Evolutionary conservation across 2,888 invertebrate genomes (phyloP).

Genomic region (Drosophila conformis): DNA sequence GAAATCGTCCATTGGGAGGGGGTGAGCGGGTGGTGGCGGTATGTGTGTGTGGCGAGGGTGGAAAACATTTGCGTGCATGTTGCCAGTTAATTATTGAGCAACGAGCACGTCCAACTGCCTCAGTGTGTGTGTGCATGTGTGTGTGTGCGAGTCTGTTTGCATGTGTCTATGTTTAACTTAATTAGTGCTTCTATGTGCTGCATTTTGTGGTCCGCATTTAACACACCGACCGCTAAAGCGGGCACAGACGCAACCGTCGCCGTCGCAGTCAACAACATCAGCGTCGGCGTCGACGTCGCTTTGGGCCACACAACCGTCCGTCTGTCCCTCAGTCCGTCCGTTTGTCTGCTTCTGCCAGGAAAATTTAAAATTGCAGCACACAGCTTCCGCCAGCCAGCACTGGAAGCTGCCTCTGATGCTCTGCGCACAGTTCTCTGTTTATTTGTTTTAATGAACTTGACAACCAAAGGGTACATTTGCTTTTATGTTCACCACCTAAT

Average conservation of each 20-base stretch:
- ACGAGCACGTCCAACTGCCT: conserved; percentile 65
- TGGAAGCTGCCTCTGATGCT: conserved; percentile 33
- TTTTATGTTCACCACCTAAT: not conserved
- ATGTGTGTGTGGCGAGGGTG: conserved; percentile 27
- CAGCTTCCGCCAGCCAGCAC: conserved; percentile 43
- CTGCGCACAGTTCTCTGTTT: conserved; percentile 48
- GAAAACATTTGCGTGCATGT: conserved; percentile 67
- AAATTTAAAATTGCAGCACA: conserved; percentile 72
- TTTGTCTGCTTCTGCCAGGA: conserved; percentile 28
- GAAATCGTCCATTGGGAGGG: conserved; percentile 10
- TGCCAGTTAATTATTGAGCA: conserved; percentile 78
- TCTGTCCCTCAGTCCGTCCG: not conserved
- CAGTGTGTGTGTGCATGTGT: conserved; percentile 21
- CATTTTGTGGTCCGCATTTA: conserved; percentile 77
- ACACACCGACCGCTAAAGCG: conserved; percentile 65
- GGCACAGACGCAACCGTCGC: conserved; percentile 27
- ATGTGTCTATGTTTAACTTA: conserved; percentile 79
- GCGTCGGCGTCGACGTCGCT: conserved; percentile 32
- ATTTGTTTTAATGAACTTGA: conserved; percentile 51
- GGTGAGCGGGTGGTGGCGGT: not conserved
- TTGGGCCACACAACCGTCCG: conserved; percentile 42
- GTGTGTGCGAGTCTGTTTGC: conserved; percentile 63
- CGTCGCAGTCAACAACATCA: conserved; percentile 9
- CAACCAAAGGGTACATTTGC: conserved; percentile 4
- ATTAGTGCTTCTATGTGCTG: conserved; percentile 75